Base-by-base conservation (phyloP, 92 coral and sea anemone genomes). In the Zoanthus sociatus region DNA sequence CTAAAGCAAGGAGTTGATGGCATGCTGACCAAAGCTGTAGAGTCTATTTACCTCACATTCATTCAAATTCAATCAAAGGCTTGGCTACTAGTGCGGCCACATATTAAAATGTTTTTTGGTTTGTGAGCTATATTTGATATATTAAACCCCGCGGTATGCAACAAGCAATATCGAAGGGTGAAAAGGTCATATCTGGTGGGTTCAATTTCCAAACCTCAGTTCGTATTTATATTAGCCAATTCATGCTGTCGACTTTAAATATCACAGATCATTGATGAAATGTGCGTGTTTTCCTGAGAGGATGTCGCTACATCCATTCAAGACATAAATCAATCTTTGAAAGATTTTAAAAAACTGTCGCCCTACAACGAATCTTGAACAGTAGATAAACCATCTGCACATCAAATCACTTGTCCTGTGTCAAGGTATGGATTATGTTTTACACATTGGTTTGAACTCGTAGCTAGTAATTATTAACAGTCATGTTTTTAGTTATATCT, bases 171-270 rank as follows among this genome's bases (percentile, higher is more conserved):
- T 64, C 21, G 2, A n/a, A 45, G 63, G 85, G 85, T 81, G 64
- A 81, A 81, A 81, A 74, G 85, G 85, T 81, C 85, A 64, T 21
- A 81, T 66, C 61, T 5, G 33, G 17, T 74, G 60, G 21, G 75
- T 66, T 81, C 46, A 69, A 18, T 56, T 64, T 81, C 60, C 58
- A 47, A 66, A 33, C 18, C 47, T 66, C 48, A 18, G 68, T 76
- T 64, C 74, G 46, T 17, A 31, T 69, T 30, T 69, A 31, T 30
- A 31, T 20, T 26, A 69, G 74, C 74, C 31, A 11, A 69, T 30
- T 7, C 16, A 7, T 50, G 64, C 17, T 42, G 64, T 76, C 63
- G 45, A 48, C 48, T 50, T 76, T 63, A 64, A 26, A 47, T 44
- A 68, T 64, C 61, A 51, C 74, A 9, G n/a, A 44, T 63, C 58